Base-by-base conservation (phyloP, 1,140 invertebrate species). In the Anthonomus grandis region DNA sequence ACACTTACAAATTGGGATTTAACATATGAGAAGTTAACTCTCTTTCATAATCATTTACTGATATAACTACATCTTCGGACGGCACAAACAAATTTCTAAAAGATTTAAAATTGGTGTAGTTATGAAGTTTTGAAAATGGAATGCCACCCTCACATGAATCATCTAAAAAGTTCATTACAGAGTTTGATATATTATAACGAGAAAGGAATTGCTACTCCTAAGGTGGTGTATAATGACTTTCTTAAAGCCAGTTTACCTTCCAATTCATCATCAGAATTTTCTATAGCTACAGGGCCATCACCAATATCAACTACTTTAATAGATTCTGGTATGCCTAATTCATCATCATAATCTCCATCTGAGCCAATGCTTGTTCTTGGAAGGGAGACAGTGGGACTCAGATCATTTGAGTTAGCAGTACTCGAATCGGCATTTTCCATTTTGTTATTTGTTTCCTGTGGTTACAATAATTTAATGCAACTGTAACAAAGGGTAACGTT, bases 1-100 rank as follows among this genome's bases (percentile, higher is more conserved):
- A 50, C 50, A 62, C 83, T 83, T 68, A 89, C 79, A 93, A 76
- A 79, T 92, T 91, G 44, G 90, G 90, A 75, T 90, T 92, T 1
- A 93, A 74, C 25, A 91, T 78, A 78, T 92, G 87, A 12, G 85
- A 84, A 1, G 89, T 89, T 1, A 86, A 79, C 64, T 85, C 89
- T 44, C 88, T 77, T 66, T 92, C 89, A 59, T 83, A 81, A 57
- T 87, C 80, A 15, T 83, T 78, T 31, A 94, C 85, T 67, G 79
- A 82, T 4, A 89, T 84, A 48, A 80, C 73, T 39, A 94, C 81
- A 64, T 87, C 83, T 21, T 83, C 75, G 0, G 81, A 83, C 1
- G 87, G 86, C 60, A 93, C 88, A 71, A 91, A 92, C 57, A 90
- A 83, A 74, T 85, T 84, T 22, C 83, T 74, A 58, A 84, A 79